These are phyloP conservation scores for Drymodes brunneopygia DNA, from an alignment of 2,113 vertebrate species.

Conservation along the genomic window DNA sequence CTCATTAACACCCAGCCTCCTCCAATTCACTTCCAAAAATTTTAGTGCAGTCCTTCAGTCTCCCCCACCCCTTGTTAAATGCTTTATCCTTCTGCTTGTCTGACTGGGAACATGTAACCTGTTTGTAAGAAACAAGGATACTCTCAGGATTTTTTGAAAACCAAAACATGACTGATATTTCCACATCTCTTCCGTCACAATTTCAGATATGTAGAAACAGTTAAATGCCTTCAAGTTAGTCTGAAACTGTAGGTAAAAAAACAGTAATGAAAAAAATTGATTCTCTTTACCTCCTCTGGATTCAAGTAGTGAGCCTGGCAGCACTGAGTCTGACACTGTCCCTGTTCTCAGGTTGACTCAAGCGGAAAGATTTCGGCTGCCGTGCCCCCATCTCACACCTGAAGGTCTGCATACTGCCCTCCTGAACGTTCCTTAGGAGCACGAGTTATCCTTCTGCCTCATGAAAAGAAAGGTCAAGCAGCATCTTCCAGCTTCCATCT, in stretches of 20 bases:
- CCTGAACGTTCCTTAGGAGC: not conserved
- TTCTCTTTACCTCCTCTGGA: not conserved
- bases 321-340: not conserved
- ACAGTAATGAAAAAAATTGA: not conserved
- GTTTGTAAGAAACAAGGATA: not conserved
- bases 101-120: not conserved
- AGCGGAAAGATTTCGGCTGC: not conserved
- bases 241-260: not conserved
- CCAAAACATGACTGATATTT: not conserved
- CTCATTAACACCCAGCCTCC: not conserved
- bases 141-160: not conserved
- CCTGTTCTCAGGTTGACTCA: not conserved
- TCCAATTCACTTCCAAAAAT: not conserved
- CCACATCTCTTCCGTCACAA: not conserved
- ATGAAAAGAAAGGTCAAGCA: not conserved
- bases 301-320: not conserved
- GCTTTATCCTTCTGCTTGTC: not conserved
- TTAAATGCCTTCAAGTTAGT: not conserved
- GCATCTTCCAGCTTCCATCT: not conserved
- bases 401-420: not conserved
- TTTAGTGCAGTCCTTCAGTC: not conserved
- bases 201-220: not conserved
- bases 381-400: not conserved
- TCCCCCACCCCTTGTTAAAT: too few relatives aligned
- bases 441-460: not conserved